Base-by-base conservation (phyloP, 2,113 vertebrate genomes). In the Girardinichthys multiradiatus region DNA sequence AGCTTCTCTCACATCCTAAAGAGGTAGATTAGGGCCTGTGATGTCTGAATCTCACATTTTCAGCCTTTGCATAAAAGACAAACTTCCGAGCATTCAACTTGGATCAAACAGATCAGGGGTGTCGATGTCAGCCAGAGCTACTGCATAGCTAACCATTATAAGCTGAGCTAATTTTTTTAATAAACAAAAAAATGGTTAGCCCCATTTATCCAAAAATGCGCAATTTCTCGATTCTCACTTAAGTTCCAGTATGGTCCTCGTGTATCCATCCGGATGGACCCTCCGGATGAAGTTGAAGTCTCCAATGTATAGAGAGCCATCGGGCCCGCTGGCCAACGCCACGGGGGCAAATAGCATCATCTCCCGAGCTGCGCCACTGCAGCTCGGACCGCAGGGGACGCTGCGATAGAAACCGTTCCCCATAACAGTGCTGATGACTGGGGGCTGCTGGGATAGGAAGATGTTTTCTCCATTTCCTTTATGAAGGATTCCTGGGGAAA, bases 381-480 rank as follows among this genome's bases (percentile, higher is more conserved):
- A 99, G 92, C 91, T 96, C 26, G 97, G 95, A 2, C 85, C 90
- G 29, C 89, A 94, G 76, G 86, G 84, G 67, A 93, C 91, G 3
- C 95, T 97, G 24, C 97, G 91, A 84, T 97, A 97, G 87, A 96
- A 97, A 2, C 98, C 98, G 0, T 95, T 99, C 57, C 98, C 98
- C 98, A 99, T 99, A 79, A 97, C 94, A 0, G 96, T 98, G 72
- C 94, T 91, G 89, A 99, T 97, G 51, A 99, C 95, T 2, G 95
- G 94, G 0, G 98, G 98, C 88, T 99, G 98, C 94, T 98, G 97
- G 80, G 97, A 98, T 82, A 99, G 96, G 92, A 97, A 99, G 82
- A 98, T 87, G 76, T 98, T 99, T 90, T 99, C 98, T 64, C 98
- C 98, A 3, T 99, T 97, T 72, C 98, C 98, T 94, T 99, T 99